Base-by-base conservation (phyloP, 2,113 vertebrate species). In the Ondatra zibethicus region DNA sequence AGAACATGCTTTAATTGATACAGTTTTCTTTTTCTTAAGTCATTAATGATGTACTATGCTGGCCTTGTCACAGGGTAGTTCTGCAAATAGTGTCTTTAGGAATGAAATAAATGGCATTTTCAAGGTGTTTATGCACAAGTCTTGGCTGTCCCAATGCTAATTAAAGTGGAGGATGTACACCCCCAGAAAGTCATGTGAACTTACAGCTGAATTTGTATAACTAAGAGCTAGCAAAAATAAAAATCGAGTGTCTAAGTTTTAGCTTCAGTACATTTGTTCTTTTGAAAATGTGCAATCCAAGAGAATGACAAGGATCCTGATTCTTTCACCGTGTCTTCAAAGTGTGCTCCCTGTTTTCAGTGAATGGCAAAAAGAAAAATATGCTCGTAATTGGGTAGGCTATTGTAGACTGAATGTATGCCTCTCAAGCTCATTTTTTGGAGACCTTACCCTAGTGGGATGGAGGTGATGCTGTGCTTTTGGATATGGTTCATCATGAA, bases 11-110 rank as follows among this genome's bases (percentile, higher is more conserved):
- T 87, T 93, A 90, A 91, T 68, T 29, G 94, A 91, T 33, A 36
- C 36, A 3, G 68, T 95, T 93, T 82, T 82, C 52, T 94, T 88
- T 94, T 52, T 39, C 85, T 89, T 65, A 80, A 94, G 94, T 88
- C 93, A 52, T 89, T n/a, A 91, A 82, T n/a, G 61, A 68, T 86
- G 45, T 86, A 61, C 61, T 77, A 31, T 70, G 73, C 61, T 33
- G 78, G 92, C 58, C 97, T 45, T 23, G 58, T 76, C 76, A 47
- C 16, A 77, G 89, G 47, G 36, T 42, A 58, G 52, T 50, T 94
- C 93, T 78, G 72, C 36, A 72, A 90, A 86, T 42, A 63, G 61
- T n/a, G 50, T 63, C 78, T 75, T 94, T 52, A n/a, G 29, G 47
- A 86, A n/a, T 27, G 80, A 47, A 19, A 66, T 50, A 88, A 95